A percentile compares a stretch with the other conserved stretches of the same genome.
Evolutionary conservation across 1,140 invertebrate species (phyloP).

Genomic region (Euglossa dilemma): DNA sequence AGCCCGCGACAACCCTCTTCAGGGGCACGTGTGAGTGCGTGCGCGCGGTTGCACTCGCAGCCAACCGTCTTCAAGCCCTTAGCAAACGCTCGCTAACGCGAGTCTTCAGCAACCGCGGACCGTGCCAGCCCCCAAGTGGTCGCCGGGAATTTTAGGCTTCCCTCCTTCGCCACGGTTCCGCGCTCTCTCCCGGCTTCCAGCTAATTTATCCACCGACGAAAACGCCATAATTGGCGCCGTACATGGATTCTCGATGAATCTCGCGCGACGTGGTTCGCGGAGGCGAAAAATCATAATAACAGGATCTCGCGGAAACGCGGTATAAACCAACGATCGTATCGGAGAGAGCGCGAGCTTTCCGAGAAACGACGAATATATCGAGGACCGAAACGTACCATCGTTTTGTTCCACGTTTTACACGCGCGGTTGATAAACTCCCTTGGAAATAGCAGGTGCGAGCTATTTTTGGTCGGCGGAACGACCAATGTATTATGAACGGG

Average conservation of each 20-base stretch:
- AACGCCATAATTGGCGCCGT: not conserved
- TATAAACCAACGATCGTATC: too few relatives aligned
- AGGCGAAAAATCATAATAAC: too few relatives aligned
- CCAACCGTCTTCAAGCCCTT: slow-evolving; percentile 1
- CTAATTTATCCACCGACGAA: not conserved
- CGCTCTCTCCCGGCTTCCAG: not conserved
- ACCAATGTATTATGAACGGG: not conserved
- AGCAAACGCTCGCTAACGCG: not conserved
- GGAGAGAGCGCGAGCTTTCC: too few relatives aligned
- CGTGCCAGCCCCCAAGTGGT: not conserved
- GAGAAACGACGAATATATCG: too few relatives aligned
- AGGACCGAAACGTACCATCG: too few relatives aligned
- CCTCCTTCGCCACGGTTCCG: not conserved
- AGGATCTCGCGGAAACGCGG: too few relatives aligned
- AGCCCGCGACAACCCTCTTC: not conserved
- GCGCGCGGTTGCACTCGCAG: slow-evolving; percentile 14
- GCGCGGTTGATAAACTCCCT: not conserved
- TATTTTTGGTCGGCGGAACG: not conserved
- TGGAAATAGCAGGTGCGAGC: not conserved
- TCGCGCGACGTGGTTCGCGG: too few relatives aligned
- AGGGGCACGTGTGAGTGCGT: slow-evolving; percentile 27
- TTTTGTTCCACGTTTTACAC: not conserved
- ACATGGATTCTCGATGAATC: not conserved
- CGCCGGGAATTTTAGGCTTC: not conserved
- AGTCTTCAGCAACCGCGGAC: not conserved